Evolutionary conservation across 1,140 invertebrate genomes (phyloP), one percentile per base, ranked within the genome.

Genomic region (Pygmarrhopalites habei): DNA sequence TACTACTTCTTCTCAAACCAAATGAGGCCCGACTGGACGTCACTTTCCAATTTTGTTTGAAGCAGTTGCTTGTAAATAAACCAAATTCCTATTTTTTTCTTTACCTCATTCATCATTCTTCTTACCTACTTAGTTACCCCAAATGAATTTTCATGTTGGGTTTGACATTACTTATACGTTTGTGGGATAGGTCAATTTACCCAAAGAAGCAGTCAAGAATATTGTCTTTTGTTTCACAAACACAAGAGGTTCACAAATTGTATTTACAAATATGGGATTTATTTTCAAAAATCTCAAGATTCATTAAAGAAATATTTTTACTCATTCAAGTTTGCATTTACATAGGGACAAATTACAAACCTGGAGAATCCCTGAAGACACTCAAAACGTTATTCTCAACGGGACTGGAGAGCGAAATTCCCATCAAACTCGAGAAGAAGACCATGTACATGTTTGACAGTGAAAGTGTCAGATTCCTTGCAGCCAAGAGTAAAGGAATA

Each of bases 151-250:
- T n/a, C n/a, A n/a, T n/a, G n/a, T n/a, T n/a, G n/a, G n/a, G n/a
- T n/a, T n/a, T n/a, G n/a, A n/a, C n/a, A n/a, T n/a, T n/a, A n/a
- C n/a, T n/a, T n/a, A n/a, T n/a, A n/a, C n/a, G n/a, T n/a, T n/a
- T n/a, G n/a, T n/a, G n/a, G n/a, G n/a, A n/a, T n/a, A n/a, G n/a
- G n/a, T 60, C 23, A 30, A 71, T 59, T 30, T 75, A 12, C 72
- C 74, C 41, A 51, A 57, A 19, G 69, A 67, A 53, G 71, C 71
- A 3, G 39, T 23, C 14, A 29, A 66, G 14, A 74, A 74, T 51
- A 74, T 74, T 25, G 29, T 74, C 1, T 74, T 74, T 58, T 67
- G 62, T 26, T 72, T 72, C 43, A 72, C 68, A 15, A 67, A 71
- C 39, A 10, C 58, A 1, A 29, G 61, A 5, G 44, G n/a, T n/a